Conservation (phyloP, 2,113 vertebrate species). For the Rattus rattus region DNA sequence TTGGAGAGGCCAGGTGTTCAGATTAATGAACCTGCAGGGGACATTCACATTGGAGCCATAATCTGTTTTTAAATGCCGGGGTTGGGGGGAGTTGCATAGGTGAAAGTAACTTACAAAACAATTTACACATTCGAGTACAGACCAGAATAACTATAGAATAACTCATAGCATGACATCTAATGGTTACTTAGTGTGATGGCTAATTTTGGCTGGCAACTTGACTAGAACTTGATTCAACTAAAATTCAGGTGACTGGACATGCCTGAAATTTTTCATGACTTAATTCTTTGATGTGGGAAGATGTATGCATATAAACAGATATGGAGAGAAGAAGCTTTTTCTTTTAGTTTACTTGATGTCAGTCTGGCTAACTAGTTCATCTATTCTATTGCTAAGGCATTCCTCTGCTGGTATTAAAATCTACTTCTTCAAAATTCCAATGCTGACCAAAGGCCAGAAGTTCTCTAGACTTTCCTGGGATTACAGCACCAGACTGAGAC, state of each 20-base stretch:
- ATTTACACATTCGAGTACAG: background rate
- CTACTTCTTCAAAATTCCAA: background rate
- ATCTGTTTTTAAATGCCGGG: background rate
- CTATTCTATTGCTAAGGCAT: background rate
- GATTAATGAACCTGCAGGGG: background rate
- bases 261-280: background rate
- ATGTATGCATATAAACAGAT: background rate
- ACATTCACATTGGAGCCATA: background rate
- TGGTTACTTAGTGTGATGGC: background rate
- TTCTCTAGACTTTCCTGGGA: background rate
- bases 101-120: background rate
- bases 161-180: background rate
- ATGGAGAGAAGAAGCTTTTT: too few species aligned
- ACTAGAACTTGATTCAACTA: background rate
- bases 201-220: background rate
- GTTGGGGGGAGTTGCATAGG: background rate
- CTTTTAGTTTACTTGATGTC: background rate
- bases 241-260: background rate
- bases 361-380: background rate
- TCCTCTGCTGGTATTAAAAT: background rate
- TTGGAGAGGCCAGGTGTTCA: background rate
- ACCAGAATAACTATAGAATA: conserved; percentile 25
- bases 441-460: background rate
- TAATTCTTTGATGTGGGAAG: background rate
- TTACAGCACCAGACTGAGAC: background rate